Evolutionary conservation across 2,113 vertebrate genomes (phyloP).

Genomic region (Malurus melanocephalus): DNA sequence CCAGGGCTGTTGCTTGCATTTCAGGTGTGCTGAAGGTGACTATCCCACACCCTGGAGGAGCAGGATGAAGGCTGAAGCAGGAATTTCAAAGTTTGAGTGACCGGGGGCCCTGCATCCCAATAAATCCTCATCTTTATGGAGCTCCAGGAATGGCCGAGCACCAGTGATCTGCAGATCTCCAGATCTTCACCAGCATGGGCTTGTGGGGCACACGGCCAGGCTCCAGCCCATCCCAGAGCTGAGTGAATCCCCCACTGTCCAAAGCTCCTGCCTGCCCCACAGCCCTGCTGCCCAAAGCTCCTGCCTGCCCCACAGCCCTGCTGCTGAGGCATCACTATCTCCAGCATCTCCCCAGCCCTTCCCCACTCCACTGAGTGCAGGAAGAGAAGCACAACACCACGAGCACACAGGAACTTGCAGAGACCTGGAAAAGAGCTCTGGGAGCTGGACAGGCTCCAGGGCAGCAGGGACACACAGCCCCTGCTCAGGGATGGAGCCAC

Average conservation of each 20-base stretch:
- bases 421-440: not conserved
- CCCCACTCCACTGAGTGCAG: not conserved
- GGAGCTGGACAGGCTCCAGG: not conserved
- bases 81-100: not conserved
- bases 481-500: not conserved
- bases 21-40: fast-evolving
- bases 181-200: not conserved
- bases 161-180: fast-evolving
- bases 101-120: not conserved
- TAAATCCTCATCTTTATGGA: fast-evolving
- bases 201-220: not conserved
- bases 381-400: not conserved
- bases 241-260: no score
- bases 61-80: fast-evolving
- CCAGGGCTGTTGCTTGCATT: not conserved
- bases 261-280: not conserved
- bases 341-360: not conserved
- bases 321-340: not conserved
- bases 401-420: not conserved
- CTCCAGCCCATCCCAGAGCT: fast-evolving
- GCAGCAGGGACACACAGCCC: not conserved
- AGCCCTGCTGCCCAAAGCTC: fast-evolving
- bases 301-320: fast-evolving
- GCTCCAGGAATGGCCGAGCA: not conserved
- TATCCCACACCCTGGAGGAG: fast-evolving